Conservation (phyloP, 2,797 vertebrate species). For the Hypotaenidia philippensis region DNA sequence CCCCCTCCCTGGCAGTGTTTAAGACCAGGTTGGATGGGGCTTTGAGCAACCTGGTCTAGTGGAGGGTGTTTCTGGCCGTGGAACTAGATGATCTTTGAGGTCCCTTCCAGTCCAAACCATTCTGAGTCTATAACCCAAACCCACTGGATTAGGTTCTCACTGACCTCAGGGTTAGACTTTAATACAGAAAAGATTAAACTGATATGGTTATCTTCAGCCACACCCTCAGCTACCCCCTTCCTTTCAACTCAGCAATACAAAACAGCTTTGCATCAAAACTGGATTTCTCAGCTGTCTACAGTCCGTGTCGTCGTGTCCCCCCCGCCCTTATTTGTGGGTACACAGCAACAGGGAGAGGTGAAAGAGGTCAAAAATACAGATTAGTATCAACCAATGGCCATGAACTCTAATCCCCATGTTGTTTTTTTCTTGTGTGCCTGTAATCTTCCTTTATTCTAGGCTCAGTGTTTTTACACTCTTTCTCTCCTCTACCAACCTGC, state of each 20-base stretch:
- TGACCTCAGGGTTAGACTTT: neutral
- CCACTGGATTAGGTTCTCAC: neutral
- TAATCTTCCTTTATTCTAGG: neutral
- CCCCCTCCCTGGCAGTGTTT: too few species aligned
- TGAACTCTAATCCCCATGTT: neutral
- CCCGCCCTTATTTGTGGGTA: neutral
- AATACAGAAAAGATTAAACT: neutral
- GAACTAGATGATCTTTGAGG: too few species aligned
- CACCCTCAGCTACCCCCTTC: neutral
- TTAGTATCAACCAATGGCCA: neutral
- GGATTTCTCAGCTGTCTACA: neutral
- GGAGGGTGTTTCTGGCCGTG: too few species aligned
- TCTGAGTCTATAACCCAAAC: neutral
- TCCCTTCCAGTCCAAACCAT: too few species aligned
- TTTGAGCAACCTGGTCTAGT: too few species aligned
- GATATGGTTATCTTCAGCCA: rapidly evolving
- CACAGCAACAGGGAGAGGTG: neutral
- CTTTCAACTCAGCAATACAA: neutral
- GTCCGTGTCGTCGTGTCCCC: too few species aligned
- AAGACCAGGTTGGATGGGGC: too few species aligned
- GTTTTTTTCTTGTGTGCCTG: neutral
- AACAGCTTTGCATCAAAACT: neutral
- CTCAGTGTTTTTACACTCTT: neutral
- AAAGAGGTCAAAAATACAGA: neutral
- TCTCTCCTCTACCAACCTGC: neutral